phyloP scores from a whole-genome alignment of 2,888 invertebrate genomes.

The Brenthis daphne region DNA sequence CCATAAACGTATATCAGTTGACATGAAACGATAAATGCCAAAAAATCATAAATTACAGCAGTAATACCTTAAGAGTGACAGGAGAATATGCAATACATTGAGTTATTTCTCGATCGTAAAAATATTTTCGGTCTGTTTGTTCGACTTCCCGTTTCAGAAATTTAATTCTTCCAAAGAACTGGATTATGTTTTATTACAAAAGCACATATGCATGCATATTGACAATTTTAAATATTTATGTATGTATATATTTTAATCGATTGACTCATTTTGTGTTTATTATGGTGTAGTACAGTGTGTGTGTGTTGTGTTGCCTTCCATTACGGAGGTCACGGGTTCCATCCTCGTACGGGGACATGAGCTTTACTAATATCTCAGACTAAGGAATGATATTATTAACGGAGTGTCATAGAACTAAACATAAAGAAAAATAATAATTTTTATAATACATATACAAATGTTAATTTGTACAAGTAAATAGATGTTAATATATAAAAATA shows the following conservation, averaged over 20 bases:
- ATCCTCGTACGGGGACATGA: too few relatives aligned
- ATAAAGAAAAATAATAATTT: too few relatives aligned
- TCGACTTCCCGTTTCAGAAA: slow-evolving; percentile 26
- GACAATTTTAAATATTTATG: slow-evolving; percentile 25
- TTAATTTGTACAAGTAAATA: too few relatives aligned
- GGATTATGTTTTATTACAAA: slow-evolving; percentile 18
- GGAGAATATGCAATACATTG: slow-evolving; percentile 66
- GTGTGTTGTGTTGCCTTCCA: too few relatives aligned
- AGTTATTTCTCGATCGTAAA: slow-evolving; percentile 58
- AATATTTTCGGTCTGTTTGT: slow-evolving; percentile 61
- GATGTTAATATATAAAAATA: too few relatives aligned
- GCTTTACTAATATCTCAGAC: too few relatives aligned
- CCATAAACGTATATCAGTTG: slow-evolving; percentile 30
- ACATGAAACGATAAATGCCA: slow-evolving; percentile 65
- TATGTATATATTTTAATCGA: not conserved
- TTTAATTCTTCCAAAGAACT: slow-evolving; percentile 20
- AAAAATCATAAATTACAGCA: slow-evolving; percentile 45
- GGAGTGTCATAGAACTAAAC: too few relatives aligned
- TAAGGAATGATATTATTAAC: too few relatives aligned
- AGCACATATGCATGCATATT: slow-evolving; percentile 40
- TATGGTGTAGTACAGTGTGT: too few relatives aligned
- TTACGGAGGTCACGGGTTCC: too few relatives aligned
- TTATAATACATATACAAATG: too few relatives aligned
- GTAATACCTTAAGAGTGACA: slow-evolving; percentile 49
- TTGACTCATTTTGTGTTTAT: not conserved